A percentile compares a stretch with the other conserved stretches of the same genome.
These are phyloP conservation scores for Phenganax stokvisi DNA, from an alignment of 92 coral and sea anemone genomes.

Conservation along the genomic window DNA sequence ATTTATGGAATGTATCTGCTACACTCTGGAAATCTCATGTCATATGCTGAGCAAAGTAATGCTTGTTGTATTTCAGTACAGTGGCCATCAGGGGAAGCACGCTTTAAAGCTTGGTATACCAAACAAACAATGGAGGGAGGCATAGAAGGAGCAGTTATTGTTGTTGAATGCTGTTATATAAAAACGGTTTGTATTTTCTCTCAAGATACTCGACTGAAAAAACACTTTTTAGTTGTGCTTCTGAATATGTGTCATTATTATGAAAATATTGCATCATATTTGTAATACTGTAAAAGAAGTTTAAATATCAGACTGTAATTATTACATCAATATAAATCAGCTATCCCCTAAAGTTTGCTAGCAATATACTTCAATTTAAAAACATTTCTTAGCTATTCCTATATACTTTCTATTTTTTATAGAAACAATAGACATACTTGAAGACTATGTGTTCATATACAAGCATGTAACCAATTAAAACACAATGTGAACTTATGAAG, in stretches of 20 bases:
- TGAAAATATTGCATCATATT: background rate
- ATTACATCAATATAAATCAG: too few relatives aligned
- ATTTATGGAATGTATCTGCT: too few relatives aligned
- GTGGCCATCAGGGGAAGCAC: conserved; percentile 27
- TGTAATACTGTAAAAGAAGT: background rate
- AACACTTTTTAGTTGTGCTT: background rate
- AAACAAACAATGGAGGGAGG: conserved; percentile 34
- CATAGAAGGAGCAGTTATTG: conserved; percentile 35
- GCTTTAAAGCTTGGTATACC: conserved; percentile 39
- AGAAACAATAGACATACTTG: too few relatives aligned
- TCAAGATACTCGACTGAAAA: background rate
- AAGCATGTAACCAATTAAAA: too few relatives aligned
- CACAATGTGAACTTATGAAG: too few relatives aligned
- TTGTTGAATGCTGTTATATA: conserved; percentile 47
- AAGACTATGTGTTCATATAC: too few relatives aligned
- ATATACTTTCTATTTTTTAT: too few relatives aligned
- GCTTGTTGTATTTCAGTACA: conserved; percentile 32
- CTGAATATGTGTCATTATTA: background rate
- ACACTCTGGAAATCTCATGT: conserved; percentile 32
- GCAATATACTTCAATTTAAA: too few relatives aligned
- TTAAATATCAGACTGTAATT: too few relatives aligned
- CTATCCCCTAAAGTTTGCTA: too few relatives aligned
- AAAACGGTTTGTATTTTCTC: conserved; percentile 25
- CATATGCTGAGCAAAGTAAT: conserved; percentile 27
- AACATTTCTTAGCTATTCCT: too few relatives aligned